Evolutionary conservation across 2,888 invertebrate species (phyloP).

Genomic region (Poecilobothrus nobilitatus): DNA sequence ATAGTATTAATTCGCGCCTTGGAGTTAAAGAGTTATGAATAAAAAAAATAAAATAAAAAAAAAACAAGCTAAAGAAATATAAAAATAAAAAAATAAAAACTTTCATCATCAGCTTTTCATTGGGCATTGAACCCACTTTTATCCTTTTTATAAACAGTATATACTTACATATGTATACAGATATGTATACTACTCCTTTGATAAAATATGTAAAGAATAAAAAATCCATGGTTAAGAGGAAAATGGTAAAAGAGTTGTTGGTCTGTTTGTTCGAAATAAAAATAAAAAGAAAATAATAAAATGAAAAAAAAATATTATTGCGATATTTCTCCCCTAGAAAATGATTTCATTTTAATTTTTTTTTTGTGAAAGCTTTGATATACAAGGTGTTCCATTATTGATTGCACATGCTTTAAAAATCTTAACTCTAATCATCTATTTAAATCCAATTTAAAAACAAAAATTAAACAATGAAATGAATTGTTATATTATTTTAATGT

Average conservation of each 20-base stretch:
- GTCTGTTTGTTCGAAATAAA: background rate
- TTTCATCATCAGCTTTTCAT: slow-evolving; percentile 6
- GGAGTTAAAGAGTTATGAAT: background rate
- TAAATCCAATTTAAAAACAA: too few relatives aligned
- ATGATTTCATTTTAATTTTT: too few relatives aligned
- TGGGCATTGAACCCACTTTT: slow-evolving; percentile 6
- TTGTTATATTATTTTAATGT: too few relatives aligned
- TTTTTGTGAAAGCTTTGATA: too few relatives aligned
- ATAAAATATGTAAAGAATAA: slow-evolving; percentile 7
- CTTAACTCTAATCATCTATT: too few relatives aligned
- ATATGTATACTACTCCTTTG: slow-evolving; percentile 4
- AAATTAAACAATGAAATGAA: too few relatives aligned
- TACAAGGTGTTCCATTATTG: too few relatives aligned
- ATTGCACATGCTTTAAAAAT: too few relatives aligned
- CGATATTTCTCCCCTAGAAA: too few relatives aligned
- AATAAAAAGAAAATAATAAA: background rate
- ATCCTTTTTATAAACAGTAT: background rate
- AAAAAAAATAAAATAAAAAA: background rate
- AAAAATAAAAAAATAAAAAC: background rate
- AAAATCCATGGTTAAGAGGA: background rate
- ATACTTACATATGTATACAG: too few relatives aligned
- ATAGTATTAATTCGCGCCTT: slow-evolving; percentile 6
- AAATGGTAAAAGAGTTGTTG: background rate
- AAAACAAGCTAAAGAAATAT: too few relatives aligned
- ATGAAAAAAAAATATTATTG: too few relatives aligned